A percentile compares a stretch with the other conserved stretches of the same genome.
Evolutionary conservation across 2,888 invertebrate species (phyloP).

Genomic region (Pachymerium ferrugineum): DNA sequence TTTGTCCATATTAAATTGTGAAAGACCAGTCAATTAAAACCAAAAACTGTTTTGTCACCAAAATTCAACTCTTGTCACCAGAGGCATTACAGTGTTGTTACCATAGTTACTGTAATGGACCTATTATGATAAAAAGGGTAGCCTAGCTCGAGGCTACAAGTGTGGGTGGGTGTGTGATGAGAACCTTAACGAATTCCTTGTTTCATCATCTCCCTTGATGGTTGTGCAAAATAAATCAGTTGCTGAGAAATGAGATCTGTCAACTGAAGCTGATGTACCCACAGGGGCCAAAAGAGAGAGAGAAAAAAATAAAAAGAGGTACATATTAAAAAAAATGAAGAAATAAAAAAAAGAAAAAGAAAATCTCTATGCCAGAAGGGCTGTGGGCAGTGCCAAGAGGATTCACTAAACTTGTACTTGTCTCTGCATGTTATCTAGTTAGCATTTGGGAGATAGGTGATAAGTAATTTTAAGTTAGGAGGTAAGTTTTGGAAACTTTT

Average conservation of each 20-base stretch:
- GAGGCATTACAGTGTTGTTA: background rate
- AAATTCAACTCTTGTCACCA: background rate
- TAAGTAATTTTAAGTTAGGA: too few relatives aligned
- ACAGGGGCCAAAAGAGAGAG: constrained; percentile 2
- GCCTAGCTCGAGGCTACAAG: background rate
- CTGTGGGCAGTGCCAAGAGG: background rate
- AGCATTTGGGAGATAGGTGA: too few relatives aligned
- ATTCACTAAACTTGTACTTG: background rate
- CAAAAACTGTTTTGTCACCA: background rate
- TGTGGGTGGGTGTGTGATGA: constrained; percentile 27
- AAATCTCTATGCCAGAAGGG: background rate
- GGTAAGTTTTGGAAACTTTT: too few relatives aligned
- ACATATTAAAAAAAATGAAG: background rate
- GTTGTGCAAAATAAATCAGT: constrained; percentile 27
- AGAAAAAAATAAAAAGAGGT: too few relatives aligned
- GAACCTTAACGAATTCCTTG: constrained; percentile 27
- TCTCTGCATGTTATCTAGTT: background rate
- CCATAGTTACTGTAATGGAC: constrained; percentile 5
- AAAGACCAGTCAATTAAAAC: background rate
- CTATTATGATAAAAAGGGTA: constrained; percentile 8
- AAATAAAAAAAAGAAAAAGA: background rate
- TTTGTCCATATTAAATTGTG: background rate
- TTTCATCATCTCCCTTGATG: constrained; percentile 27
- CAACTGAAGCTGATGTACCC: constrained; percentile 27
- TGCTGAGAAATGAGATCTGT: constrained; percentile 27